These are phyloP conservation scores for Notoglanidium macrostoma DNA, from an alignment of 2,797 vertebrate genomes.

Conservation along the genomic window DNA sequence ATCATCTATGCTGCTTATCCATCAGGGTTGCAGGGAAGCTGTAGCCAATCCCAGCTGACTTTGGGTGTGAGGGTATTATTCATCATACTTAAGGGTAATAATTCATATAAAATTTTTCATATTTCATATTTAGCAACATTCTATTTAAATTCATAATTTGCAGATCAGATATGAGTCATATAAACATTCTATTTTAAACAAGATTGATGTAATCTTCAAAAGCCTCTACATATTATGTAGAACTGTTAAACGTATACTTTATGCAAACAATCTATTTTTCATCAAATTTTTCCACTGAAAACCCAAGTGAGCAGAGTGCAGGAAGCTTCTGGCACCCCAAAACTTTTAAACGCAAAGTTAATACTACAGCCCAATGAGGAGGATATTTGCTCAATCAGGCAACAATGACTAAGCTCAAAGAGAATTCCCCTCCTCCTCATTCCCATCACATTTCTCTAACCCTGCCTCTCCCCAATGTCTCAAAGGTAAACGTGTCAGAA, in stretches of 20 bases:
- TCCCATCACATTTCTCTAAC: conserved; percentile 28
- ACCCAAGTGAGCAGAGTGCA: too few species aligned
- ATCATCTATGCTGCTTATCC: too few species aligned
- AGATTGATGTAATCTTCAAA: background rate
- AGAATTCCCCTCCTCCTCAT: conserved; percentile 14
- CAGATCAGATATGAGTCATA: background rate
- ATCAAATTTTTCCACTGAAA: background rate
- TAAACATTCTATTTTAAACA: background rate
- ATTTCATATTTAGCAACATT: background rate
- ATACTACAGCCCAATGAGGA: background rate
- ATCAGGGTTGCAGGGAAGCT: too few species aligned
- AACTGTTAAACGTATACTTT: background rate
- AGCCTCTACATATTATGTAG: background rate
- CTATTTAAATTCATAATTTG: background rate
- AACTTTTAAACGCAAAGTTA: background rate
- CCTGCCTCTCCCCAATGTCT: conserved; percentile 26
- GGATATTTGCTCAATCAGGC: background rate
- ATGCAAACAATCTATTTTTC: background rate
- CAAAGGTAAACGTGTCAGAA: conserved; percentile 25
- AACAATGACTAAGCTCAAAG: background rate
- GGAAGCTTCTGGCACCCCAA: background rate
- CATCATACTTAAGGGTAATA: background rate
- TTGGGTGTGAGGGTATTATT: background rate
- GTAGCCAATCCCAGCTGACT: too few species aligned
- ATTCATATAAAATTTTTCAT: background rate